These are phyloP conservation scores for Elephantulus edwardii DNA, from an alignment of 2,113 vertebrate species.

Conservation along the genomic window DNA sequence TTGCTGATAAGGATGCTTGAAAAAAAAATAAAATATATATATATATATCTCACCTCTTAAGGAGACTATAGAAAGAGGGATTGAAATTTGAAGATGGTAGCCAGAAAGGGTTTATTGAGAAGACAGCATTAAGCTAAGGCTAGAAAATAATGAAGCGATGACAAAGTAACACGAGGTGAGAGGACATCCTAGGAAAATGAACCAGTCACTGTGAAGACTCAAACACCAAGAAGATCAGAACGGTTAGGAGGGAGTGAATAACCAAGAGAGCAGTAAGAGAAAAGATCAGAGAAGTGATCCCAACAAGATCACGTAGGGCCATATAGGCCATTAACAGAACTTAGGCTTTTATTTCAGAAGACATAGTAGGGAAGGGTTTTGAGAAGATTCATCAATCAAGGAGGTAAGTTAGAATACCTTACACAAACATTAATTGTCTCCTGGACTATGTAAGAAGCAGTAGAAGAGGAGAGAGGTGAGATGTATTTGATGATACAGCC, in stretches of 20 bases:
- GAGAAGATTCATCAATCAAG: not conserved
- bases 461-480: not conserved
- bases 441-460: not conserved
- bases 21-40: too few relatives aligned
- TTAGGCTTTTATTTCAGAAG: not conserved
- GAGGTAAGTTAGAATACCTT: not conserved
- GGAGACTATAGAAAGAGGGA: not conserved
- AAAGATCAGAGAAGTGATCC: not conserved
- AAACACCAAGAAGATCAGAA: not conserved
- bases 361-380: too few relatives aligned
- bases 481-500: not conserved
- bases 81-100: not conserved
- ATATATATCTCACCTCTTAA: not conserved
- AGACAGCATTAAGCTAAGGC: not conserved
- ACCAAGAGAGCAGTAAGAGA: not conserved
- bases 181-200: not conserved
- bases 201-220: not conserved
- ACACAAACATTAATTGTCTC: not conserved
- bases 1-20: too few relatives aligned
- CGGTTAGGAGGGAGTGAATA: not conserved
- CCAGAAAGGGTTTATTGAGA: too few relatives aligned
- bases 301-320: not conserved
- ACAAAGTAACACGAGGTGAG: not conserved
- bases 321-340: not conserved
- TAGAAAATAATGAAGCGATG: not conserved